These are phyloP conservation scores for Ichneumon xanthorius DNA, from an alignment of 2,888 invertebrate species.

Conservation along the genomic window DNA sequence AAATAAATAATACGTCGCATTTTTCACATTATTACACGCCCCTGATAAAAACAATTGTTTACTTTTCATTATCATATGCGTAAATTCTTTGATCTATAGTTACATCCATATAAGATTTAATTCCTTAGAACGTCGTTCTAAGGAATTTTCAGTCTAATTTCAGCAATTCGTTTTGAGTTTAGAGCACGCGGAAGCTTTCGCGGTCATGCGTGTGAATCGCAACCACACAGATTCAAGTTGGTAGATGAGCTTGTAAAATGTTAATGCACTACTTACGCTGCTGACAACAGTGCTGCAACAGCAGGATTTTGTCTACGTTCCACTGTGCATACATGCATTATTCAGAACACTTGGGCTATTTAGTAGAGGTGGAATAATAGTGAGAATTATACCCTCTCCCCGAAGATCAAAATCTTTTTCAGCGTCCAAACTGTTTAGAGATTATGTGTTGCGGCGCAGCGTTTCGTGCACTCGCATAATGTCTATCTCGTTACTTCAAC, in stretches of 20 bases:
- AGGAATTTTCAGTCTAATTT: not conserved
- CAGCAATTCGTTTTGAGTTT: not conserved
- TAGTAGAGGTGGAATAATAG: conserved; percentile 49
- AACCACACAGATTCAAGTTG: conserved; percentile 56
- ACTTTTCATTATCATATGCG: too few species aligned
- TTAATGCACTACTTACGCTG: conserved; percentile 70
- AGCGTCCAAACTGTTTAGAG: conserved; percentile 71
- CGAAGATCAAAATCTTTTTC: conserved; percentile 72
- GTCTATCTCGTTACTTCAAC: conserved; percentile 71
- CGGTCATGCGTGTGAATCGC: conserved; percentile 4
- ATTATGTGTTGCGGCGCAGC: conserved; percentile 72
- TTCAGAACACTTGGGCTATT: conserved; percentile 70
- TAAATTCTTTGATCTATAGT: too few species aligned
- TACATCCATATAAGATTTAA: not conserved
- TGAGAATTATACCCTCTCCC: conserved; percentile 21
- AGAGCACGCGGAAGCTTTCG: not conserved
- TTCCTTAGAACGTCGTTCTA: not conserved
- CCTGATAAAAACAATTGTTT: too few species aligned
- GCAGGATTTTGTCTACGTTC: conserved; percentile 3
- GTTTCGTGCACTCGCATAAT: conserved; percentile 76
- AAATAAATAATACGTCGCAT: too few species aligned
- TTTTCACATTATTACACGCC: too few species aligned
- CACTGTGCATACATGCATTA: conserved; percentile 70
- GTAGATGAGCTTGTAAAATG: conserved; percentile 68
- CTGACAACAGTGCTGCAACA: conserved; percentile 38